Conservation (phyloP, 2,113 vertebrate species). For the Edolisoma coerulescens region DNA sequence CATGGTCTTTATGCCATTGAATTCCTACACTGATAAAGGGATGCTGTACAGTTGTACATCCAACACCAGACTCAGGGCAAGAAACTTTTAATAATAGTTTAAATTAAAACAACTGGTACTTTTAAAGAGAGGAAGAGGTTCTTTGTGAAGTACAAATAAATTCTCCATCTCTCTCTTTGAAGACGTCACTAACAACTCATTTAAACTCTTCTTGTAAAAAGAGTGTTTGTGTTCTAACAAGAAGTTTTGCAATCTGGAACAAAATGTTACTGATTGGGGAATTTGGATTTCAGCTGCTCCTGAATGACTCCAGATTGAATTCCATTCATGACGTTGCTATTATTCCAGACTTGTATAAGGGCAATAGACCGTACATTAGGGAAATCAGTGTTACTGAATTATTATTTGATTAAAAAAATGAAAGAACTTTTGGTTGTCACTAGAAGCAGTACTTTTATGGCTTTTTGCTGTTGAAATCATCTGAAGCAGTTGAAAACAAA, state of each 20-base stretch:
- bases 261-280: constrained; percentile 17
- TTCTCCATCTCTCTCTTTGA: not conserved
- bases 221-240: not conserved
- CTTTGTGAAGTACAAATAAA: constrained; percentile 49
- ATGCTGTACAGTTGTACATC: not conserved
- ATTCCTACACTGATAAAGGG: not conserved
- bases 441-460: not conserved
- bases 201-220: constrained; percentile 2
- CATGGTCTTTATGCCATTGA: not conserved
- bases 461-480: not conserved
- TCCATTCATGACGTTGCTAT: not conserved
- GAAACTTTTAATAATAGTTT: constrained; percentile 2
- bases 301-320: constrained; percentile 54
- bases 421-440: not conserved
- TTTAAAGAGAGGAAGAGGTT: constrained; percentile 8
- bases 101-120: not conserved
- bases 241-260: constrained; percentile 10
- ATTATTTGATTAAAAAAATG: constrained; percentile 19
- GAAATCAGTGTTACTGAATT: not conserved
- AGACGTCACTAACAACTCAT: constrained; percentile 52
- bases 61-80: not conserved
- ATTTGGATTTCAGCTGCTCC: constrained; percentile 37
- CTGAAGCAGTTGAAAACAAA: not conserved
- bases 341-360: not conserved
- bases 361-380: not conserved